Base-by-base conservation (phyloP, 2,888 invertebrate genomes). In the Apoda limacodes region DNA sequence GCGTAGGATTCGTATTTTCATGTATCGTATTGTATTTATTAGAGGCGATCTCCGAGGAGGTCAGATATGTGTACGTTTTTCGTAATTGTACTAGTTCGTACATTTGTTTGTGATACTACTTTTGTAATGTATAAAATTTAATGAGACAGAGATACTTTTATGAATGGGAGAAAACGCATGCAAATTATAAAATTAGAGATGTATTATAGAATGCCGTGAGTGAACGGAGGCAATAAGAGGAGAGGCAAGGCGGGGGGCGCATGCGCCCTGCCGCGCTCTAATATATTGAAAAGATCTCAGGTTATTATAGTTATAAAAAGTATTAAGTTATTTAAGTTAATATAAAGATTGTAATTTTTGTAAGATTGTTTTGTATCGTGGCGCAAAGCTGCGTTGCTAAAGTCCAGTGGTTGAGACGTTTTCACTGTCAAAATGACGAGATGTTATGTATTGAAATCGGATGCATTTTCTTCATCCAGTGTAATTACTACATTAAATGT, bases 41-140 rank as follows among this genome's bases (percentile, higher is more conserved):
- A 71, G 72, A 69, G 66, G 55, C 62, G 74, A 55, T 55, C 72
- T 60, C 67, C 52, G 50, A 44, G 52, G 63, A 46, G 60, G 45
- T 57, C 60, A 46, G 55, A 55, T 70, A 67, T 68, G 66, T 70
- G 68, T 66, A 70, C 66, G 67, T 68, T 69, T 69, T 67, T 75
- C 64, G 68, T 75, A 72, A 70, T 67, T 72, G 72, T 74, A 76
- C 78, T 75, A 74, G 76, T 72, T 76, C 63, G 80, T 81, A 82
- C 80, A 76, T 80, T 82, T 78, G 72, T 82, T 82, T 82, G 81
- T 82, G 81, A 82, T 82, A 82, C 80, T 82, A 82, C 81, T 74
- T 76, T 76, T 80, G 76, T 80, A 78, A 80, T 78, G 70, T 72
- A 74, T 74, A 74, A 74, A 76, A 63, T 65, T 68, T 64, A 64